These are phyloP conservation scores for Heliocidaris erythrogramma DNA, from an alignment of 35 echinoderm and acorn worm genomes.

Conservation along the genomic window DNA sequence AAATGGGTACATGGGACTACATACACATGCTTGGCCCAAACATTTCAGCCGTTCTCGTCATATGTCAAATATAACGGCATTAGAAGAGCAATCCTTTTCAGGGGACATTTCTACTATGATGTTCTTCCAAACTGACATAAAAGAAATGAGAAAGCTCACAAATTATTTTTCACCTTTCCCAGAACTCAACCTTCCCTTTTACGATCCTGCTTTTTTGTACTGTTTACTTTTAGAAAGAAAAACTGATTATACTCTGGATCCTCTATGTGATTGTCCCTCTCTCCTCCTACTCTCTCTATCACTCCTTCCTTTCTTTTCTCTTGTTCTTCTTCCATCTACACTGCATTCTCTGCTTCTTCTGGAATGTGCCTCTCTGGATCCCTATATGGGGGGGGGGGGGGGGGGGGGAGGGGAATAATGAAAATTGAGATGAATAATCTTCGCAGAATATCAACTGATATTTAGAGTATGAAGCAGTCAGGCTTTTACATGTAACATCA, in stretches of 20 bases:
- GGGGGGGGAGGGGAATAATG: not conserved
- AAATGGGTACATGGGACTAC: too few relatives aligned
- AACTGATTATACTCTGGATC: not conserved
- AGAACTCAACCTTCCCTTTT: too few relatives aligned
- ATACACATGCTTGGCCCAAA: too few relatives aligned
- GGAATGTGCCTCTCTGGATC: not conserved
- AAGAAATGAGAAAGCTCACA: too few relatives aligned
- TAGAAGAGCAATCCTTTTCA: too few relatives aligned
- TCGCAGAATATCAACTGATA: not conserved
- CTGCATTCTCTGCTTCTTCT: not conserved
- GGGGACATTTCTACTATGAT: too few relatives aligned
- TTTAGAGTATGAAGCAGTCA: not conserved
- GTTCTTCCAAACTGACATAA: too few relatives aligned
- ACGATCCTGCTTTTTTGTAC: too few relatives aligned
- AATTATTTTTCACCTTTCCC: too few relatives aligned
- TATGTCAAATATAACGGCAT: too few relatives aligned
- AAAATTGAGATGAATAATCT: not conserved
- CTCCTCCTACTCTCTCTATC: constrained; percentile 32
- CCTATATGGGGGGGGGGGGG: not conserved
- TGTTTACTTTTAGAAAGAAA: not conserved
- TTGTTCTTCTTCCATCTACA: not conserved
- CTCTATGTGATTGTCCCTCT: constrained; percentile 30
- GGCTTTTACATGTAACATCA: not conserved
- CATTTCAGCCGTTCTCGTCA: too few relatives aligned
- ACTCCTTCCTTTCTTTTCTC: not conserved